Evolutionary conservation across 2,113 vertebrate species (phyloP), one percentile per base, ranked within the genome.

Genomic region (Mesocricetus auratus): DNA sequence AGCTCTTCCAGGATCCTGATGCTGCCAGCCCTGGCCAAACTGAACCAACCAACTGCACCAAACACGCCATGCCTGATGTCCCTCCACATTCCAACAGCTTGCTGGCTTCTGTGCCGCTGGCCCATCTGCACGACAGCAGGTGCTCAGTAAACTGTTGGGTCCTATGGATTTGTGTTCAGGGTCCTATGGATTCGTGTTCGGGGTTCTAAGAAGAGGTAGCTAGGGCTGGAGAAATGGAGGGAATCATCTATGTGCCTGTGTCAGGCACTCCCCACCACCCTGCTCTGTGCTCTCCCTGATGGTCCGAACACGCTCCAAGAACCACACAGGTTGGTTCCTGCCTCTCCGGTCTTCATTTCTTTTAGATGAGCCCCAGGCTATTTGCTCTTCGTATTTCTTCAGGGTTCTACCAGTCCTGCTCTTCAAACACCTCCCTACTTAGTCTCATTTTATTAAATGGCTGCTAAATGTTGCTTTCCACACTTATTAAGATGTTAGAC

Each of bases 311-410:
- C 8, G 21, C 47, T 66, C 75, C 22, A 22, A 86, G 56, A 42
- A 33, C 39, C 33, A 11, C 21, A 22, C 7, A 31, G 33, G n/a
- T 26, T 45, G 31, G 50, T 8, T 2, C 13, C 33, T 47, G 19
- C 17, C 58, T 8, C 47, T 53, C 29, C 33, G 0, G 7, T 6
- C n/a, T 39, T 33, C 1, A 53, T 60, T 90, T 66, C 93, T 47
- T 77, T 66, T 60, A 68, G n/a, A 42, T 19, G 5, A n/a, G 78
- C 62, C 47, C 33, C 62, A 3, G 31, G n/a, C 60, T 93, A 16
- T 87, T 47, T 90, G 94, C 42, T 90, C 94, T 90, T 12, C 19
- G 90, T 93, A 90, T 64, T 53, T n/a, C 88, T 95, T 64, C n/a
- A 45, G 82, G 68, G 62, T 29, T 82, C n/a, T 88, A 79, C 47